Conservation (phyloP, 2,113 vertebrate species). For the Rhinopomastus cyanomelas region DNA sequence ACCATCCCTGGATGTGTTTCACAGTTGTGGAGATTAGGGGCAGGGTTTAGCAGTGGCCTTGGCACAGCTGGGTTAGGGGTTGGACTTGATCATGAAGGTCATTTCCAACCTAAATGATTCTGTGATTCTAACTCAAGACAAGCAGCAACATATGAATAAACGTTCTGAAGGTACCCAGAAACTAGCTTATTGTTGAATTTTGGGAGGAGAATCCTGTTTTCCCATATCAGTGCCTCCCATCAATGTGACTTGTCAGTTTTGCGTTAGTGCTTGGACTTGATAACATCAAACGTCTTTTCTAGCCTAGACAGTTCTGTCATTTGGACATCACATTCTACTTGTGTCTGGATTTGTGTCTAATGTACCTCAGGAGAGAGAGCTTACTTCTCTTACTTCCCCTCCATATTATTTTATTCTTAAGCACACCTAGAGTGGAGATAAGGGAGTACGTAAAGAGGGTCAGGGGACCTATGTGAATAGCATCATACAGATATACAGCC, state of each 20-base stretch:
- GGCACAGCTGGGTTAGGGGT: too few species aligned
- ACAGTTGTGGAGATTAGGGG: too few species aligned
- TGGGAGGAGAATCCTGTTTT: fast-evolving
- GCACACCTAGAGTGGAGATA: fast-evolving
- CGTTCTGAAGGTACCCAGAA: not conserved
- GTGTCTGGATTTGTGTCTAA: not conserved
- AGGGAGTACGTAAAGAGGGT: not conserved
- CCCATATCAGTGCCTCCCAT: too few species aligned
- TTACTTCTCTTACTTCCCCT: not conserved
- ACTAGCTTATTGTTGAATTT: not conserved
- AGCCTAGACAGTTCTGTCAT: not conserved
- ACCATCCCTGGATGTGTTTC: too few species aligned
- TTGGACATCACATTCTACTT: not conserved
- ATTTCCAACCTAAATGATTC: too few species aligned
- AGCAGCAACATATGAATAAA: fast-evolving
- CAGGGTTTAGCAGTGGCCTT: too few species aligned
- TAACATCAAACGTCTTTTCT: too few species aligned
- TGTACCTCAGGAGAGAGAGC: not conserved
- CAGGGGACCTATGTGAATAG: not conserved
- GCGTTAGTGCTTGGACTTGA: too few species aligned
- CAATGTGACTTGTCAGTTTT: too few species aligned
- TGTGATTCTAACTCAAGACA: not conserved
- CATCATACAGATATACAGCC: not conserved
- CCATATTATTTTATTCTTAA: not conserved
- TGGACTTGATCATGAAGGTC: too few species aligned